Conservation (phyloP, 2,888 invertebrate species). For the Leptopilina myrica region DNA sequence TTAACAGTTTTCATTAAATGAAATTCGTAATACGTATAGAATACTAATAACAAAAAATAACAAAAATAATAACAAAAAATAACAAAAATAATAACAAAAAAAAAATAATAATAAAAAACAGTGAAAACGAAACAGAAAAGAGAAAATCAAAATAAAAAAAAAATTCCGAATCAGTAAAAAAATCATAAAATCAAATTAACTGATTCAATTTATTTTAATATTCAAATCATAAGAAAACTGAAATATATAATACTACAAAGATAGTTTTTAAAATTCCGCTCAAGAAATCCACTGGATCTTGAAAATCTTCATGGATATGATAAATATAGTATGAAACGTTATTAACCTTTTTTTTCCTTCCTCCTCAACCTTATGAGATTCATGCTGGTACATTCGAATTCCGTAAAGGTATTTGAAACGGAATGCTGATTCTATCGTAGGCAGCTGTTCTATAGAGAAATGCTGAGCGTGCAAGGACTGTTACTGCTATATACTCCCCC, state of each 20-base stretch:
- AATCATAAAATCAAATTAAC: too few relatives aligned
- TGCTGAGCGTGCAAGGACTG: slow-evolving; percentile 52
- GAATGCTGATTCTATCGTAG: slow-evolving; percentile 48
- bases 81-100: too few relatives aligned
- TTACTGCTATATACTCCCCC: slow-evolving; percentile 35
- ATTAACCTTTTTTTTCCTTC: background rate
- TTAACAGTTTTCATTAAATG: too few relatives aligned
- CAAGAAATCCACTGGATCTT: background rate
- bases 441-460: slow-evolving; percentile 50
- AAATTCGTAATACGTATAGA: too few relatives aligned
- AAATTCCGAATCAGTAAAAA: too few relatives aligned
- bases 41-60: too few relatives aligned
- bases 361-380: background rate
- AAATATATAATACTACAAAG: background rate
- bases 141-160: too few relatives aligned
- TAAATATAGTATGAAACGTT: background rate
- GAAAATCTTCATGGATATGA: background rate
- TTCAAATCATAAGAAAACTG: background rate
- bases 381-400: slow-evolving; percentile 14
- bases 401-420: slow-evolving; percentile 43
- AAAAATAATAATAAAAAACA: too few relatives aligned
- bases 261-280: background rate
- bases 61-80: too few relatives aligned
- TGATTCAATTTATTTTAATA: background rate
- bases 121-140: too few relatives aligned